Evolutionary conservation across 2,797 vertebrate species (phyloP), one percentile per base, ranked within the genome.

Genomic region (Sebastes iracundus): DNA sequence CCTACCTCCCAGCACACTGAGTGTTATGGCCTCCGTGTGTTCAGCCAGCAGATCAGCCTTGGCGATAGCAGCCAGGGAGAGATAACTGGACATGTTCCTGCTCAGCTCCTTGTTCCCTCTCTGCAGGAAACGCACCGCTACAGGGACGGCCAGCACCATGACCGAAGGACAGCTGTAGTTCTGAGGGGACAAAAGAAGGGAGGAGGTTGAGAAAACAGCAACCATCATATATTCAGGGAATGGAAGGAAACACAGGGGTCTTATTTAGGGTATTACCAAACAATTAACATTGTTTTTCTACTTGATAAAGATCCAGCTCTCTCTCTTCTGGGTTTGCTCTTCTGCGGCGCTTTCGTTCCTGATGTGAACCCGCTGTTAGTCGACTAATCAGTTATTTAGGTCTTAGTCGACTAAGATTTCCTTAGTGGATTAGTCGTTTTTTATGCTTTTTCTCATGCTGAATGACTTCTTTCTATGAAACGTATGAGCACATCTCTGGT

Each of bases 41-140:
- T 97, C 96, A 4, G 95, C 97, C 91, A 99, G 94, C 42, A 99
- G 96, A 10, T 98, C 97, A 0, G 95, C 97, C 83, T 97, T 93
- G 67, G 96, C 95, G 1, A 98, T 99, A 1, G 97, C 97, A 10
- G 97, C 98, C 94, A 99, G 86, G 7, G 97, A 98, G 33, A 99
- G 96, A 72, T 98, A 99, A 85, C 96, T 99, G 33, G 98, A 98
- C 98, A 99, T 97, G 92, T 97, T 99, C 75, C 97, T 96, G 89
- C 97, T 97, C 85, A 99, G 95, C 67, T 99, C 98, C 88, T 93
- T 96, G 81, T 96, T 98, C 38, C 97, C 97, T 80, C 96, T 93
- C 87, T 97, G 97, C 56, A 99, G 96, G 91, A 99, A 99, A 11
- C 96, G 97, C 89, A 99, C 97, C 0, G 98, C 98, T 12, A 99